These are phyloP conservation scores for Drosophila pseudotalamancana DNA, from an alignment of 2,888 invertebrate species.

Conservation along the genomic window DNA sequence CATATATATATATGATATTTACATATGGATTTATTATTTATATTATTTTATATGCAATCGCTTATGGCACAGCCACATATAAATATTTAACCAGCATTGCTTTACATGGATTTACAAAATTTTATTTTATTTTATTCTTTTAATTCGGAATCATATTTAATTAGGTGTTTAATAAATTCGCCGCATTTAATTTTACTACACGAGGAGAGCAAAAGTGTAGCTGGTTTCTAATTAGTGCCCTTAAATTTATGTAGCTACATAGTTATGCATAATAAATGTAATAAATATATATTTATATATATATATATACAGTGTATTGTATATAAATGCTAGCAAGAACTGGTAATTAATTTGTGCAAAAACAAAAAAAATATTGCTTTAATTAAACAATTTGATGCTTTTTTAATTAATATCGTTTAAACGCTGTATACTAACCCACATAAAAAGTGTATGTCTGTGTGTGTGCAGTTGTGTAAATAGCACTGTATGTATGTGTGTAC, in stretches of 20 bases:
- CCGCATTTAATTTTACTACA: slow-evolving; percentile 30
- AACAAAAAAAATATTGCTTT: slow-evolving; percentile 43
- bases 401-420: slow-evolving; percentile 52
- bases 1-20: not conserved
- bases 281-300: slow-evolving; percentile 12
- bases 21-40: not conserved
- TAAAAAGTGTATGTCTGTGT: slow-evolving; percentile 12
- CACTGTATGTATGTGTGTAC: slow-evolving; percentile 15
- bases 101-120: slow-evolving; percentile 7
- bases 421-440: slow-evolving; percentile 64
- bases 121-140: slow-evolving; percentile 6
- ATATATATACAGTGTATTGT: slow-evolving; percentile 48
- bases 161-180: slow-evolving; percentile 12
- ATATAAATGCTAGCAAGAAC: slow-evolving; percentile 57
- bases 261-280: too few relatives aligned
- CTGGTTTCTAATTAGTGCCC: slow-evolving; percentile 34
- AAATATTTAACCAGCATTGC: slow-evolving; percentile 28
- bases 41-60: slow-evolving; percentile 16
- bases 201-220: slow-evolving; percentile 45
- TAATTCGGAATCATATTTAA: slow-evolving; percentile 7
- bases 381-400: slow-evolving; percentile 51
- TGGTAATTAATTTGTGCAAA: slow-evolving; percentile 61
- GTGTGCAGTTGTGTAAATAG: slow-evolving; percentile 22
- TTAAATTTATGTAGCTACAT: slow-evolving; percentile 15
- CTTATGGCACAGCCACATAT: slow-evolving; percentile 12